Evolutionary conservation across 2,113 vertebrate species (phyloP), one percentile per base, ranked within the genome.

Genomic region (Psilopogon haemacephalus): DNA sequence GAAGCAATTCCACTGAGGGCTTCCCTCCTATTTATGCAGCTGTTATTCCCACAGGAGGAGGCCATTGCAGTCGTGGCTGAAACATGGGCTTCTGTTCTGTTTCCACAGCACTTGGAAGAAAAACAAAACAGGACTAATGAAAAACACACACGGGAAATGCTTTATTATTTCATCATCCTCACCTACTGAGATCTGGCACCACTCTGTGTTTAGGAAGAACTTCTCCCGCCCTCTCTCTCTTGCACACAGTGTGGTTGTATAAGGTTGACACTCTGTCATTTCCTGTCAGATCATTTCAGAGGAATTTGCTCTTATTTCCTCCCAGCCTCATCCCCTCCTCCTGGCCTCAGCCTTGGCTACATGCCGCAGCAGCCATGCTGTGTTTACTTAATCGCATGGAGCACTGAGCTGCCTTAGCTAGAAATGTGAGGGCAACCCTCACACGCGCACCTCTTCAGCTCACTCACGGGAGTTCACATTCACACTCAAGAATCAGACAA

Each of bases 131-230:
- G 96, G 93, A 87, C 98, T 99, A 99, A 99, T 99, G 99, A 99
- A 99, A 99, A 99, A 99, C 99, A 99, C 98, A 99, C 98, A 99
- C 98, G 98, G 99, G 99, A 99, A 99, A 99, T 98, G 98, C 98
- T 98, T 99, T 99, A 99, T 99, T 98, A 99, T 98, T 99, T 98
- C 98, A 98, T 99, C 99, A 99, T 98, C 98, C 98, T 99, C 99
- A 99, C 99, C 99, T 99, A 98, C 97, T 97, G 98, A 98, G 98
- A 98, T 98, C 98, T 99, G 99, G 98, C 98, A 98, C 84, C 93
- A 97, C 97, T 97, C 97, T 97, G 95, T 95, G 97, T 97, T 98
- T 97, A 98, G 98, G 98, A 98, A 98, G 98, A 97, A 95, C 98
- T 97, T 96, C 97, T 98, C 97, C 98, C 98, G 96, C 97, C 79